Evolutionary conservation across 1,140 invertebrate species (phyloP), one percentile per base, ranked within the genome.

Genomic region (Neotoxoptera formosana): DNA sequence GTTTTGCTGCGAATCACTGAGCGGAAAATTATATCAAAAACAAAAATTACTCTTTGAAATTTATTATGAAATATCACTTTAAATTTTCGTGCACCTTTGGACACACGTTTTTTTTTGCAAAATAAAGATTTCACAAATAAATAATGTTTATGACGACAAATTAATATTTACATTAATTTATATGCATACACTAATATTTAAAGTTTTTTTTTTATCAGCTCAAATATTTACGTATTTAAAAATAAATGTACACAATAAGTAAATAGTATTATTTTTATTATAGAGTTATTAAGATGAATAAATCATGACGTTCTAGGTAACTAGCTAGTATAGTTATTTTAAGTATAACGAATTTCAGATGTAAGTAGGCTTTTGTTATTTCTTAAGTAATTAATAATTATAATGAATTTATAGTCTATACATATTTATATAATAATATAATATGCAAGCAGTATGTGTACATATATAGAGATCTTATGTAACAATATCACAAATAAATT

Each of bases 391-490:
- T 88, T 88, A 53, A 76, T 25, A 30, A 45, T 84, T 84, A 84
- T n/a, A 76, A 76, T 76, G 60, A n/a, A 30, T 76, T n/a, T n/a
- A n/a, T 67, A n/a, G 60, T n/a, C 60, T 76, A 76, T 76, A 76
- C 60, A 76, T n/a, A 84, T 83, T 83, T 84, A 84, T 41, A 23
- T 84, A 84, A 84, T 25, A 84, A 84, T 41, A 23, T 84, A 84
- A 84, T 25, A 84, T 41, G n/a, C 21, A 21, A 36, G 20, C 36
- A 81, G 20, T 36, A 20, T 36, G 34, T 81, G 7, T 81, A 34
- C 11, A n/a, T 34, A 34, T 36, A n/a, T 36, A 83, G 6, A 81
- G 20, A 45, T 84, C 21, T 84, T 84, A 41, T 23, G 36, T 45
- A 51, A 51, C n/a, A 48, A 34, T 86, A 86, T 86, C 25, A 34